Evolutionary conservation across 1,140 invertebrate species (phyloP).

Genomic region (Drosophila tsacasi): DNA sequence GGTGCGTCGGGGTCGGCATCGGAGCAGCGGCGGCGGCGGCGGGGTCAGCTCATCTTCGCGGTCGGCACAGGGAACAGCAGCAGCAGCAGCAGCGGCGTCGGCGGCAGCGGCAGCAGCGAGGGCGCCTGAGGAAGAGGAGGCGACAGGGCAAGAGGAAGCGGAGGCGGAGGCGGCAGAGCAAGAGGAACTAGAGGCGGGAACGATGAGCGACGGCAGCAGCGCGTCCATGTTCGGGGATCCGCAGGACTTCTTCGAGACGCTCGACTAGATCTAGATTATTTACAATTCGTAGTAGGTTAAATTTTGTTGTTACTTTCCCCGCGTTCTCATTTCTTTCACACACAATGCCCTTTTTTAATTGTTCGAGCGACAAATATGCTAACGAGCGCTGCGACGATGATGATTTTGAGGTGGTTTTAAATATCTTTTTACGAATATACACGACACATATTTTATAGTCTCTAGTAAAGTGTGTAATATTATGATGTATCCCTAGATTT

Average conservation of each 20-base stretch:
- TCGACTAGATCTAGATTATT: slow-evolving; percentile 72
- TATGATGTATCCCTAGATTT: slow-evolving; percentile 44
- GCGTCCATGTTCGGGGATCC: slow-evolving; percentile 67
- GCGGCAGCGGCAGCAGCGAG: slow-evolving; percentile 26
- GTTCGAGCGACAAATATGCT: slow-evolving; percentile 45
- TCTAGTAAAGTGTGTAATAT: slow-evolving; percentile 68
- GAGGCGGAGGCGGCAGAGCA: slow-evolving; percentile 30
- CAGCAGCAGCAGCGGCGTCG: slow-evolving; percentile 32
- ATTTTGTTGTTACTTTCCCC: slow-evolving; percentile 76
- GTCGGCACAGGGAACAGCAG: slow-evolving; percentile 42
- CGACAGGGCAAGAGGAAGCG: slow-evolving; percentile 12
- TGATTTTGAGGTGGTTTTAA: slow-evolving; percentile 62
- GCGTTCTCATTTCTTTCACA: slow-evolving; percentile 49
- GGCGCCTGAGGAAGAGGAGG: slow-evolving; percentile 21
- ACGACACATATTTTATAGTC: slow-evolving; percentile 51
- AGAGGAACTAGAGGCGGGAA: slow-evolving; percentile 24
- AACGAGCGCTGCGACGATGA: slow-evolving; percentile 15
- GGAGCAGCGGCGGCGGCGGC: slow-evolving; percentile 22
- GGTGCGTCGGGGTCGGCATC: slow-evolving; percentile 60
- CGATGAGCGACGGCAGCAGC: slow-evolving; percentile 53
- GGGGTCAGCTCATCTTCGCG: slow-evolving; percentile 40
- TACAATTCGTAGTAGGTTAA: slow-evolving; percentile 68
- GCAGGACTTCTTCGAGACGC: slow-evolving; percentile 72
- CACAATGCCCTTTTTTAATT: slow-evolving; percentile 43
- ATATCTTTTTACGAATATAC: slow-evolving; percentile 53